A percentile compares a stretch with the other conserved stretches of the same genome.
Conservation (phyloP, 2,888 invertebrate species). For the Tachina lurida region DNA sequence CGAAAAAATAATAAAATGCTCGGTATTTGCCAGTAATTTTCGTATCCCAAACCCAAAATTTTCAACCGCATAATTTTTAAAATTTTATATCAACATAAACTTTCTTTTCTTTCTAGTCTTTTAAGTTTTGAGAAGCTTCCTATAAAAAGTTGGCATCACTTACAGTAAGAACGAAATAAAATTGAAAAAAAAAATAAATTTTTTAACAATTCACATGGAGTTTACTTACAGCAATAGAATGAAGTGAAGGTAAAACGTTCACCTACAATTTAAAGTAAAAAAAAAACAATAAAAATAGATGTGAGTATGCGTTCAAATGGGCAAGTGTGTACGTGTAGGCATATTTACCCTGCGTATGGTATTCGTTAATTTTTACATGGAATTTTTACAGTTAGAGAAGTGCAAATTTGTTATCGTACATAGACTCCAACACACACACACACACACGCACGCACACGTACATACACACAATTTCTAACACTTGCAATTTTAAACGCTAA, state of each 20-base stretch:
- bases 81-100: too few species aligned
- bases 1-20: too few species aligned
- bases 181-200: background rate
- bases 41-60: too few species aligned
- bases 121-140: too few species aligned
- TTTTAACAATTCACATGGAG: background rate
- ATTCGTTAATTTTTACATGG: constrained; percentile 63
- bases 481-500: background rate
- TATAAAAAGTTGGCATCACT: constrained; percentile 1
- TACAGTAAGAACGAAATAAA: background rate
- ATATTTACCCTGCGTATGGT: constrained; percentile 16
- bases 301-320: background rate
- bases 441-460: background rate
- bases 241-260: constrained; percentile 29
- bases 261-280: constrained; percentile 33
- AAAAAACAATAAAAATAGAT: constrained; percentile 23
- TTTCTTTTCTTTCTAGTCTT: too few species aligned
- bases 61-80: too few species aligned
- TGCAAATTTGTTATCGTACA: constrained; percentile 51
- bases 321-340: constrained; percentile 3
- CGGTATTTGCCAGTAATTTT: too few species aligned
- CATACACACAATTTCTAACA: background rate
- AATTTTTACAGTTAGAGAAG: constrained; percentile 62
- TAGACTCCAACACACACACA: background rate
- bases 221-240: background rate